Evolutionary conservation across 2,888 invertebrate genomes (phyloP), one percentile per base, ranked within the genome.

Genomic region (Macaria notata): DNA sequence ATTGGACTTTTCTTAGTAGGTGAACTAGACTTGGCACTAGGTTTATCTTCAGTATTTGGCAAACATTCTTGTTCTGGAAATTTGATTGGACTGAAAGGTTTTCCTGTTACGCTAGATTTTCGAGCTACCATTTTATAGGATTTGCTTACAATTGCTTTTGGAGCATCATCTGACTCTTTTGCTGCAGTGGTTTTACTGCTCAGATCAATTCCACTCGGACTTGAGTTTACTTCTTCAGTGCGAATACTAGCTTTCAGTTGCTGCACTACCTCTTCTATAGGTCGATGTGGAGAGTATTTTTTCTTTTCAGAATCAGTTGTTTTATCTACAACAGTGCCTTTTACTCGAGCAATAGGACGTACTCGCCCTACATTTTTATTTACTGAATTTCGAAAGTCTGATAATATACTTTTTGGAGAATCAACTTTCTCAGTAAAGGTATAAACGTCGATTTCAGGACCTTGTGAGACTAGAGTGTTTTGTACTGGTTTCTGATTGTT

Each of bases 61-160:
- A 66, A 61, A 48, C 73, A 54, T 59, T 88, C 90, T 66, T 82
- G 81, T 48, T 89, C 88, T 54, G 82, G 69, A 70, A 88, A 88
- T 66, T 86, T 86, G 1, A 87, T 86, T 8, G 90, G 90, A 60
- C 88, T 90, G 68, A 90, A 90, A 42, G 89, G 91, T 74, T 89
- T 88, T n/a, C 91, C 91, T 19, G 91, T 90, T 45, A 91, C 86
- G 62, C 90, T 91, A 30, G 91, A 89, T 75, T 91, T 91, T 49
- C 91, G 76, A 45, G 91, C 90, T n/a, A 92, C 90, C 90, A 90
- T 92, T 79, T 90, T 91, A 67, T 91, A 90, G 19, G 91, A 90
- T 69, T 92, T 92, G 63, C 91, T 90, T 19, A 91, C 81, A 61
- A 90, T 88, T 48, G 88, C 83, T 72, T 84, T 83, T 48, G 90